These are phyloP conservation scores for Drosophila vallismaia DNA, from an alignment of 2,888 invertebrate species.

Conservation along the genomic window DNA sequence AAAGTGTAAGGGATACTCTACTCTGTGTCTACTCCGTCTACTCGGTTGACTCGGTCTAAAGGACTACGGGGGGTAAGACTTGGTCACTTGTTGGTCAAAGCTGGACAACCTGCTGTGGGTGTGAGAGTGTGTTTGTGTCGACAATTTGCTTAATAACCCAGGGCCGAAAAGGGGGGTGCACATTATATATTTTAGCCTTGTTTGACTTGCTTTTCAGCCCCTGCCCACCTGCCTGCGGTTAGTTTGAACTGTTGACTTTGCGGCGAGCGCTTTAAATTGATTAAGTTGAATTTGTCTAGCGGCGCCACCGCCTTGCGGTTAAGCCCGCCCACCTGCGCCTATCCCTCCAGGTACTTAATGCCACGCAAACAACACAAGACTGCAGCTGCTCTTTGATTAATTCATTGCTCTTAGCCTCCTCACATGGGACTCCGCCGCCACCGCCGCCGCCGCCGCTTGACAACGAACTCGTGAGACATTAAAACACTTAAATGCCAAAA, in stretches of 20 bases:
- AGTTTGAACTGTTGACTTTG: conserved; percentile 78
- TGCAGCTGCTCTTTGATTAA: conserved; percentile 65
- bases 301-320: conserved; percentile 51
- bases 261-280: conserved; percentile 76
- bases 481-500: conserved; percentile 76
- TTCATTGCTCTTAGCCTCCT: conserved; percentile 59
- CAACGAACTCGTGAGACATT: conserved; percentile 70
- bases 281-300: conserved; percentile 78
- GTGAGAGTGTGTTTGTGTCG: conserved; percentile 44
- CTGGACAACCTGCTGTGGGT: conserved; percentile 65
- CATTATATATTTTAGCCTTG: neutral
- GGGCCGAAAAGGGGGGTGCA: conserved; percentile 12
- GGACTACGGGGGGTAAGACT: conserved; percentile 60
- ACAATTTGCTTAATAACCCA: conserved; percentile 73
- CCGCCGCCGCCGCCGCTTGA: conserved; percentile 7
- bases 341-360: conserved; percentile 59
- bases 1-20: conserved; percentile 68
- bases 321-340: conserved; percentile 18
- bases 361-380: conserved; percentile 44
- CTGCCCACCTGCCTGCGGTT: conserved; percentile 47
- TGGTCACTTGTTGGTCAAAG: conserved; percentile 55
- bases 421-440: conserved; percentile 12
- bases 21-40: neutral
- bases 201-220: conserved; percentile 17
- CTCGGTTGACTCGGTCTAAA: neutral